Evolutionary conservation across 2,113 vertebrate genomes (phyloP).

Genomic region (Acinonyx jubatus): DNA sequence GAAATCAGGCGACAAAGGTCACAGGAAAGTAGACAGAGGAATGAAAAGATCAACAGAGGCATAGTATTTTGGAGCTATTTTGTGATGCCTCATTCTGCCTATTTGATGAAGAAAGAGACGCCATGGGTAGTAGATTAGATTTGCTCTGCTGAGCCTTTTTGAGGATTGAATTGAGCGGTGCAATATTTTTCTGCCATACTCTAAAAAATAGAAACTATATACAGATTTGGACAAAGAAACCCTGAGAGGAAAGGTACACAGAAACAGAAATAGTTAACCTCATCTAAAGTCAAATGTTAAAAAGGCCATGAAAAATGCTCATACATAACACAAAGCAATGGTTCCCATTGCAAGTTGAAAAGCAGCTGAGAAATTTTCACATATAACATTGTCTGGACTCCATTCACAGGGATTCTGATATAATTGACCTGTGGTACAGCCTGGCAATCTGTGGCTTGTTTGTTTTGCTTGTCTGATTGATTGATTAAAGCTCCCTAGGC

Average conservation of each 20-base stretch:
- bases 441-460: neutral
- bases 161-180: neutral
- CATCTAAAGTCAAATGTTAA: neutral
- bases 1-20: neutral
- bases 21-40: neutral
- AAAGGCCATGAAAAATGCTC: neutral
- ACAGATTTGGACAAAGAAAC: neutral
- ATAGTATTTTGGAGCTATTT: neutral
- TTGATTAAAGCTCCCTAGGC: neutral
- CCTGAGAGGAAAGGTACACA: neutral
- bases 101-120: neutral
- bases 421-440: neutral
- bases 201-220: neutral
- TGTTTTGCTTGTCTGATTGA: neutral
- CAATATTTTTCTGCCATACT: neutral
- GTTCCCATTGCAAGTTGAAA: neutral
- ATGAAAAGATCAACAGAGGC: neutral
- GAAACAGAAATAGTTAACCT: neutral
- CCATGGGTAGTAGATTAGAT: neutral
- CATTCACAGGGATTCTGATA: neutral
- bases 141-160: neutral
- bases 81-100: neutral
- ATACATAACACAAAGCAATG: neutral
- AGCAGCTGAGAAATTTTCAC: neutral
- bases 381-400: neutral